Percentiles rank a stretch among this genome's conserved stretches.
phyloP scores from a whole-genome alignment of 2,888 invertebrate species.

The Andrena chrysosceles region DNA sequence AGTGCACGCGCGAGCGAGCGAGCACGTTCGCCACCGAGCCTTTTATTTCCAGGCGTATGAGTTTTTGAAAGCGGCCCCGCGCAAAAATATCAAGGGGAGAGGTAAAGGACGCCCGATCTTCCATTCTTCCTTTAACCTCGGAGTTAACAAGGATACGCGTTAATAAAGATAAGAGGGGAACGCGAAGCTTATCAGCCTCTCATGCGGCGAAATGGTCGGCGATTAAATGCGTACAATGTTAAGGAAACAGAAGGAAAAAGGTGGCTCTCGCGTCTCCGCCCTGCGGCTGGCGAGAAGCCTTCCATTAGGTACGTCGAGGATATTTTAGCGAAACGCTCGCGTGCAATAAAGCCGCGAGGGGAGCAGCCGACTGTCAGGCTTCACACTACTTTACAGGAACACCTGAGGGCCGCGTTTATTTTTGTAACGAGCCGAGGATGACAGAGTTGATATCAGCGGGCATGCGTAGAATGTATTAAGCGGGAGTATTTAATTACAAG shows the following conservation, averaged over 20 bases:
- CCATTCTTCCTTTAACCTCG: slow-evolving; percentile 14
- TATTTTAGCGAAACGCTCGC: slow-evolving; percentile 39
- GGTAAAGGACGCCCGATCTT: background rate
- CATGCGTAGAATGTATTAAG: slow-evolving; percentile 11
- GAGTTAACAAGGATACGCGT: slow-evolving; percentile 33
- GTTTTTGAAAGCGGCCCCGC: slow-evolving; percentile 63
- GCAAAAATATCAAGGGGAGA: slow-evolving; percentile 48
- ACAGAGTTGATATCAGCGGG: slow-evolving; percentile 9
- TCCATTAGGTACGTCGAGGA: slow-evolving; percentile 25
- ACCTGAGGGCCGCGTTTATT: slow-evolving; percentile 3
- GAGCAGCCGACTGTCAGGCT: background rate
- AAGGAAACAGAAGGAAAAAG: background rate
- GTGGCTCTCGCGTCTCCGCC: background rate
- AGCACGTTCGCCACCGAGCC: background rate
- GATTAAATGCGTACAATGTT: slow-evolving; percentile 34
- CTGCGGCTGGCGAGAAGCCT: slow-evolving; percentile 7
- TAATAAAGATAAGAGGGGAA: slow-evolving; percentile 50
- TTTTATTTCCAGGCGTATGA: slow-evolving; percentile 65
- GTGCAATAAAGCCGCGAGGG: slow-evolving; percentile 21
- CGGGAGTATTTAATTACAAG: slow-evolving; percentile 52
- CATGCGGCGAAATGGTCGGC: slow-evolving; percentile 13
- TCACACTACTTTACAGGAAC: background rate
- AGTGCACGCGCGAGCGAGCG: background rate
- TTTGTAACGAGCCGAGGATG: slow-evolving; percentile 1
- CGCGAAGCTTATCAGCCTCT: slow-evolving; percentile 27